Conservation (phyloP, 2,888 invertebrate species). For the Germaria angustata region DNA sequence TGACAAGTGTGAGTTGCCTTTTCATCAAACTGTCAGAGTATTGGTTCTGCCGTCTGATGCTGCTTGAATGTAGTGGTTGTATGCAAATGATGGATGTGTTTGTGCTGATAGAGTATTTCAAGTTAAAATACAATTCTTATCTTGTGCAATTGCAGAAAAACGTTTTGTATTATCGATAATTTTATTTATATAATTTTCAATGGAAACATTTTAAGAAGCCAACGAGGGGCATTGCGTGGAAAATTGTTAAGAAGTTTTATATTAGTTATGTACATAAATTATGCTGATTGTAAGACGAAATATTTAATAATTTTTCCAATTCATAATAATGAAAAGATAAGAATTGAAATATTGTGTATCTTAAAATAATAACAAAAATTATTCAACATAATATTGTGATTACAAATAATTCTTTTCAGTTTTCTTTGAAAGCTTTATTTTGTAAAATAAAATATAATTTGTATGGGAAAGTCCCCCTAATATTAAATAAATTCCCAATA, state of each 20-base stretch:
- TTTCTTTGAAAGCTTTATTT: too few relatives aligned
- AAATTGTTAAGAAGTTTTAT: background rate
- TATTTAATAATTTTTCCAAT: background rate
- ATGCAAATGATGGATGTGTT: background rate
- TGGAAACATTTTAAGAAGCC: constrained; percentile 1
- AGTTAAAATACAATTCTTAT: constrained; percentile 29
- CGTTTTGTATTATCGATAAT: constrained; percentile 65
- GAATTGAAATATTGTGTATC: too few relatives aligned
- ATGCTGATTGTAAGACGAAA: background rate
- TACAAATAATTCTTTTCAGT: too few relatives aligned
- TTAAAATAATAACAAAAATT: too few relatives aligned
- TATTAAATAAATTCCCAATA: too few relatives aligned
- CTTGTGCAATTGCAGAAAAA: constrained; percentile 49
- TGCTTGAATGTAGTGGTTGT: background rate
- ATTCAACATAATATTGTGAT: too few relatives aligned
- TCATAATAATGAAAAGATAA: too few relatives aligned
- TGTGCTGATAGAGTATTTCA: background rate
- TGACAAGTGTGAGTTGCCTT: constrained; percentile 4
- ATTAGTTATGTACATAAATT: background rate
- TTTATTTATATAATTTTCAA: constrained; percentile 61
- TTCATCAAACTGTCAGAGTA: constrained; percentile 40
- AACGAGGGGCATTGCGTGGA: background rate
- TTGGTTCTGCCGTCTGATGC: background rate
- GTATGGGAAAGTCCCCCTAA: too few relatives aligned
- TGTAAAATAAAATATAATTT: too few relatives aligned